Evolutionary conservation across 2,113 vertebrate genomes (phyloP).

Genomic region (Phaethornis superciliosus): DNA sequence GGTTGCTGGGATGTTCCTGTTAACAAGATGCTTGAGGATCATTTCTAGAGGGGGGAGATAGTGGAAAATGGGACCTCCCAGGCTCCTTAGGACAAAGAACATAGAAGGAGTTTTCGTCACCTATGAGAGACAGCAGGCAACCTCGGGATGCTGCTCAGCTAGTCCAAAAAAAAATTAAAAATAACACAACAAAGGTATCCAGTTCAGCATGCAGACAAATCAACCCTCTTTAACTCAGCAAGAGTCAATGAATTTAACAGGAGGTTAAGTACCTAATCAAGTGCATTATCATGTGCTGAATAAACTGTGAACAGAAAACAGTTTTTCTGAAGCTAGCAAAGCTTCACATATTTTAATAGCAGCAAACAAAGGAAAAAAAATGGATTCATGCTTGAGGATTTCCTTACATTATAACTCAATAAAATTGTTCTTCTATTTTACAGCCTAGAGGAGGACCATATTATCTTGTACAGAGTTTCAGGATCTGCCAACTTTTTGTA

Average conservation of each 20-base stretch:
- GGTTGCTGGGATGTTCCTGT: background rate
- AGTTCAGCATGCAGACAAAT: background rate
- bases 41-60: background rate
- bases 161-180: background rate
- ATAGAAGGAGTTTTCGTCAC: background rate
- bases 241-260: constrained; percentile 3
- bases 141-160: background rate
- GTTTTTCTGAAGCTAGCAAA: background rate
- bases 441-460: background rate
- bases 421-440: background rate
- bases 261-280: constrained; percentile 6
- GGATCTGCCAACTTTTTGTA: background rate
- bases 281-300: background rate
- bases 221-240: background rate
- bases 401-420: background rate
- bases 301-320: background rate
- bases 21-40: background rate
- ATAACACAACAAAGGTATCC: background rate
- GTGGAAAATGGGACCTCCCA: background rate
- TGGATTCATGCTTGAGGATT: background rate
- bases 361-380: background rate
- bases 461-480: background rate
- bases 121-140: background rate
- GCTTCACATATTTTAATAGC: background rate
- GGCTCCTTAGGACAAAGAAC: background rate